Conservation (phyloP, 2,113 vertebrate genomes). For the Hippopotamus amphibius region DNA sequence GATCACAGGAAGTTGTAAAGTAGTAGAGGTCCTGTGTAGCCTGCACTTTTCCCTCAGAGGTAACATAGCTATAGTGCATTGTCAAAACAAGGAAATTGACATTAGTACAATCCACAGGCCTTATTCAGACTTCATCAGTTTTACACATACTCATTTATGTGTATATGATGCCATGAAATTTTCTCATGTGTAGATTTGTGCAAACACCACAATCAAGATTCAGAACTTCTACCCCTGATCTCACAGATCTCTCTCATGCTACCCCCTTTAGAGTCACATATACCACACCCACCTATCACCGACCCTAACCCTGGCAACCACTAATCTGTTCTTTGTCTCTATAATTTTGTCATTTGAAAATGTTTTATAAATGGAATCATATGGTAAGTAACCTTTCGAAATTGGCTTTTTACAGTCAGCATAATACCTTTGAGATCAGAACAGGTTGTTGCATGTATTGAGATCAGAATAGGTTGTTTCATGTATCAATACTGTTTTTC, state of each 20-base stretch:
- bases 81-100: background rate
- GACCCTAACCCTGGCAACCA: background rate
- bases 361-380: background rate
- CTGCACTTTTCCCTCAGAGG: background rate
- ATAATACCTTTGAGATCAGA: background rate
- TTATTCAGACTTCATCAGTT: background rate
- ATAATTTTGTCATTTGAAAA: conserved; percentile 7
- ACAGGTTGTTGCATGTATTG: background rate
- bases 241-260: background rate
- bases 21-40: background rate
- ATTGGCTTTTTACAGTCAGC: background rate
- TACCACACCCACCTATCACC: background rate
- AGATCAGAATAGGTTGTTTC: background rate
- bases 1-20: background rate
- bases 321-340: background rate
- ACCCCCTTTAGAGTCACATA: background rate
- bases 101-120: background rate
- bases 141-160: background rate
- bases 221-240: background rate
- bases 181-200: background rate
- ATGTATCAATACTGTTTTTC: background rate
- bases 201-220: background rate
- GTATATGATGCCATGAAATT: background rate
- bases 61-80: background rate
- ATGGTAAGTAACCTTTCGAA: background rate